Evolutionary conservation across 2,888 invertebrate genomes (phyloP), one percentile per base, ranked within the genome.

Genomic region (Meiosimyza decipiens): DNA sequence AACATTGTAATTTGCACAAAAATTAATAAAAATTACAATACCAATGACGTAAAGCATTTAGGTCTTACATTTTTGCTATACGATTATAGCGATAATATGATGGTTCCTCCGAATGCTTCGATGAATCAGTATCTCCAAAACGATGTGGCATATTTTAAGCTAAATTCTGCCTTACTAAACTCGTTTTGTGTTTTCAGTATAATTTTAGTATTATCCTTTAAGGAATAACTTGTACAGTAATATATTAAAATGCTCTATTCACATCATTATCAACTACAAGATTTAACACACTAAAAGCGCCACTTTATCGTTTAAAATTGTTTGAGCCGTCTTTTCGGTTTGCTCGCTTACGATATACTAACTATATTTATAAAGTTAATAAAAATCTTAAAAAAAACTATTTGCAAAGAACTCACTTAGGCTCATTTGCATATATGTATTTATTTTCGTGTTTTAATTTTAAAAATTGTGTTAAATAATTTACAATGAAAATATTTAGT

Each of bases 51-150:
- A 40, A 40, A 1, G 9, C 40, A 5, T 49, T 33, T 6, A 54
- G n/a, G 51, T 75, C 86, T 86, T 83, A 86, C 86, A 87, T 79
- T 82, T 87, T 86, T 68, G 87, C 85, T 60, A 87, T 78, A 49
- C 86, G 84, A 77, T 83, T 84, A 74, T 80, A 86, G 63, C 79
- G 83, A 73, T 74, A 80, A 70, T 79, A 80, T 50, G 86, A 83
- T 67, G 80, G 79, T 71, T 86, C 86, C 9, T 70, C 70, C 22
- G 85, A 85, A 28, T 82, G 82, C 68, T 79, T 82, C 9, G 84
- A 82, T 40, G 84, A 83, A 63, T 82, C 80, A 49, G 79, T 75
- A 57, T 84, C 83, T 52, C 74, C 57, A 13, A 73, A 77, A 59
- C 80, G 81, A 57, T 80, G 75, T 3, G 84, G 76, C 86, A 86